Evolutionary conservation across 2,888 invertebrate genomes (phyloP), one percentile per base, ranked within the genome.

Genomic region (Andrena minutula): DNA sequence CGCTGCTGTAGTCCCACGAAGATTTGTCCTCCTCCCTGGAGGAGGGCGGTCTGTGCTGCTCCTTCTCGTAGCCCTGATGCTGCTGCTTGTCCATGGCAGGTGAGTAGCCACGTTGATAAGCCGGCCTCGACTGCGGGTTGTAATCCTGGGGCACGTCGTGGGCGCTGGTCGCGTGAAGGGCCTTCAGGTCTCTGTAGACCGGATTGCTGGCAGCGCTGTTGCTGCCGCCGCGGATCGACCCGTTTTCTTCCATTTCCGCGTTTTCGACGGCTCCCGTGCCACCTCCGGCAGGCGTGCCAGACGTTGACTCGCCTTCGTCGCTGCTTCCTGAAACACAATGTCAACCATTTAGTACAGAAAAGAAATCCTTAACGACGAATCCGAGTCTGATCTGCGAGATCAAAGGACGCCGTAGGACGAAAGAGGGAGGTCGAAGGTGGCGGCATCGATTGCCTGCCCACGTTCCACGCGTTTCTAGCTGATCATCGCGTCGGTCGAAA

Each of bases 251-350:
- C 95, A 95, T 95, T 94, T 95, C 95, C 94, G 94, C 94, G 93
- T 94, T 95, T 94, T 95, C 94, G 93, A 93, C 75, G 32, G 56
- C 35, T 16, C 83, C 94, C 94, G 92, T 90, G 92, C 91, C 94
- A 93, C 94, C 94, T 91, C 83, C 86, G 60, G 87, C 80, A 79
- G 82, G 94, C 92, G 93, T 92, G 92, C 87, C 88, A 70, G 89
- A 86, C 83, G 91, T 95, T 93, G 95, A 92, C 94, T 95, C 95
- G 94, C 95, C 95, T 95, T 95, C 95, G 94, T 95, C 93, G 91
- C 92, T 94, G 93, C 94, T 93, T 93, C 94, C 94, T 94, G 83
- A 75, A 87, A 89, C 47, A 49, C 16, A 56, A 65, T 8, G 23
- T 10, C 47, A 26, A 10, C n/a, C 1, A n/a, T 6, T 80, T 32